Conservation (phyloP, 2,797 vertebrate genomes). For the Silurus lanzhouensis region DNA sequence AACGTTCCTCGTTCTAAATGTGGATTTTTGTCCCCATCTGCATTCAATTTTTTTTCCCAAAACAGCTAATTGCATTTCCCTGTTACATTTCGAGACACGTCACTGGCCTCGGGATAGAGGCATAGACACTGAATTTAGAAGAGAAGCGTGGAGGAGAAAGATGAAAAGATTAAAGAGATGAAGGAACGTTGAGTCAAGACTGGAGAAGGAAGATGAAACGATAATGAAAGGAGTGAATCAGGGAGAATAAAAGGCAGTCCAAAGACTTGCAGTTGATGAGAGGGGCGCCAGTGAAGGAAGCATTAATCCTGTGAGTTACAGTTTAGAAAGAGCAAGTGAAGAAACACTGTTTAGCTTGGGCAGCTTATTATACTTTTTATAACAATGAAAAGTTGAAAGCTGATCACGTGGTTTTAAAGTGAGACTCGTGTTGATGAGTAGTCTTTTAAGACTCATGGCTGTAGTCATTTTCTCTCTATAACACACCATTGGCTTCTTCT, state of each 20-base stretch:
- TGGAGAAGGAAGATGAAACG: conserved; percentile 28
- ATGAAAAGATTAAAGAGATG: conserved; percentile 32
- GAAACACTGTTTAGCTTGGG: background rate
- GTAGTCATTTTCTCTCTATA: background rate
- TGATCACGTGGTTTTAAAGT: background rate
- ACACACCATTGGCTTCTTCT: background rate
- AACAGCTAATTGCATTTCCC: conserved; percentile 51
- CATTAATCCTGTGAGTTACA: background rate
- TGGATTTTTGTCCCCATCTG: conserved; percentile 39
- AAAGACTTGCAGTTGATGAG: conserved; percentile 25
- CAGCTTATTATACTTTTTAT: background rate
- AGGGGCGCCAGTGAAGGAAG: background rate
- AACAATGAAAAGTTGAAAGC: background rate
- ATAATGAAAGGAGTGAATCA: conserved; percentile 36
- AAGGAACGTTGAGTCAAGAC: conserved; percentile 11
- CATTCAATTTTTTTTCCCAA: conserved; percentile 25
- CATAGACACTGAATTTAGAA: background rate
- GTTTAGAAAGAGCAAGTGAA: background rate
- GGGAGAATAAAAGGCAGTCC: background rate
- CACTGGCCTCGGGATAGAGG: conserved; percentile 28
- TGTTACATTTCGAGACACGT: conserved; percentile 42
- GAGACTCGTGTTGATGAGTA: background rate
- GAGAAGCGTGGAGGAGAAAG: background rate
- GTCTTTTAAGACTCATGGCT: background rate
- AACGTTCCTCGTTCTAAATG: background rate